Evolutionary conservation across 2,888 invertebrate genomes (phyloP), one percentile per base, ranked within the genome.

Genomic region (Camptogramma bilineatum): DNA sequence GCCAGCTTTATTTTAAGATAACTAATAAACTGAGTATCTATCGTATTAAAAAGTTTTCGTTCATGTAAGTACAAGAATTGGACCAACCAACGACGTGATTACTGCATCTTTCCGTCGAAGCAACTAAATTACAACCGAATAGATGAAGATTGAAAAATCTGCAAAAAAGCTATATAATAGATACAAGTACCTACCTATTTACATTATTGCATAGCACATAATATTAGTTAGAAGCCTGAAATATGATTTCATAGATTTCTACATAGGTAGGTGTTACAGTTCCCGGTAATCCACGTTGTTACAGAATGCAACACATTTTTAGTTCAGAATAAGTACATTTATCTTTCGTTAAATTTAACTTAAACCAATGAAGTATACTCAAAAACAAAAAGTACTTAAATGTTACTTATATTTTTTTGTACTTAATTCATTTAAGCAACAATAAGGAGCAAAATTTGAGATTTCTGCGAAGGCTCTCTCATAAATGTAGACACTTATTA

Each of bases 1-100:
- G 72, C 73, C 73, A 69, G 59, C 66, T 70, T 72, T 68, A 64
- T 63, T 52, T 53, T 48, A 66, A 64, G 66, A 34, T 62, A 55
- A 55, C 19, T 69, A 66, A 52, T 66, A 44, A 42, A 44, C 16
- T 44, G 17, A 44, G 44, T 44, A 59, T 64, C 61, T 44, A 59
- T 64, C 61, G 70, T 61, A 56, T 70, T 66, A 53, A 24, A 34
- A 39, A 44, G 44, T 44, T 44, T 44, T 44, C 16, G 2, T 17
- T 16, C 17, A 44, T 16, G 44, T 44, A 44, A 13, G 34, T 39
- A 39, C 34, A 39, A 13, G 13, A 39, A 39, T 39, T 39, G 34
- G 34, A 39, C 34, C 34, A 13, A 39, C 34, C 34, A 39, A 39
- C 34, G 13, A 39, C 13, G 10, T 28, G 28, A 28, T 28, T 28